Conservation (phyloP, 92 coral and sea anemone species). For the Parazoanthus swiftii region DNA sequence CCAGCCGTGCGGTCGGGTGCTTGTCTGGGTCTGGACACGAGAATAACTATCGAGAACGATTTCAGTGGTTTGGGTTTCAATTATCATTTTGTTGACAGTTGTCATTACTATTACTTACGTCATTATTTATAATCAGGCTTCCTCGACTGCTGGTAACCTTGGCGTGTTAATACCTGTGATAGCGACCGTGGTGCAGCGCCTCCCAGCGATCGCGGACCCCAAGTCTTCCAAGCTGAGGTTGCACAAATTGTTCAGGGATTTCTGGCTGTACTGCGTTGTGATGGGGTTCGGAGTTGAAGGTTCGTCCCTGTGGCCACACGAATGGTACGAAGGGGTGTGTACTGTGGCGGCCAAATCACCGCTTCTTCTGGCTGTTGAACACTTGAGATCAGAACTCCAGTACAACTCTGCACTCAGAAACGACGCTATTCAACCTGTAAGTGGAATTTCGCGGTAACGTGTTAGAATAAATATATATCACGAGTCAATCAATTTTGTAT, state of each 20-base stretch:
- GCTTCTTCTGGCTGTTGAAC: constrained; percentile 83
- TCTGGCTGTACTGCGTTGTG: constrained; percentile 97
- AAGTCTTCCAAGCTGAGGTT: constrained; percentile 95
- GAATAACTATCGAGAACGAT: too few relatives aligned
- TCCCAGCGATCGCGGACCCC: constrained; percentile 93
- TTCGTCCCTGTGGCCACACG: constrained; percentile 86
- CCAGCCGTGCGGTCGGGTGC: too few relatives aligned
- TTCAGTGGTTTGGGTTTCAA: too few relatives aligned
- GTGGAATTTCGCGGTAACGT: not conserved
- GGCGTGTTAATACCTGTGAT: constrained; percentile 95
- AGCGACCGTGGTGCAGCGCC: constrained; percentile 77
- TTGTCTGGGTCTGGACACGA: too few relatives aligned
- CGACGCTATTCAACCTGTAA: constrained; percentile 90
- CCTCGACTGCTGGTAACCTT: constrained; percentile 99
- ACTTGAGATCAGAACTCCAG: constrained; percentile 89
- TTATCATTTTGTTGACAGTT: not conserved
- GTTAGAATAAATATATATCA: not conserved
- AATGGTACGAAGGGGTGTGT: constrained; percentile 95
- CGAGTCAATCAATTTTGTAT: too few relatives aligned
- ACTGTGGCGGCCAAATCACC: constrained; percentile 92
- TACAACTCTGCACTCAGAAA: constrained; percentile 95
- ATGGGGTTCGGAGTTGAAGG: constrained; percentile 98
- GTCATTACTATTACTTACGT: not conserved
- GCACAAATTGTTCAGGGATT: constrained; percentile 91
- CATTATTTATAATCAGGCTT: constrained; percentile 56